A percentile compares a stretch with the other conserved stretches of the same genome.
These are phyloP conservation scores for Papilio protenor DNA, from an alignment of 2,888 invertebrate species.

Conservation along the genomic window DNA sequence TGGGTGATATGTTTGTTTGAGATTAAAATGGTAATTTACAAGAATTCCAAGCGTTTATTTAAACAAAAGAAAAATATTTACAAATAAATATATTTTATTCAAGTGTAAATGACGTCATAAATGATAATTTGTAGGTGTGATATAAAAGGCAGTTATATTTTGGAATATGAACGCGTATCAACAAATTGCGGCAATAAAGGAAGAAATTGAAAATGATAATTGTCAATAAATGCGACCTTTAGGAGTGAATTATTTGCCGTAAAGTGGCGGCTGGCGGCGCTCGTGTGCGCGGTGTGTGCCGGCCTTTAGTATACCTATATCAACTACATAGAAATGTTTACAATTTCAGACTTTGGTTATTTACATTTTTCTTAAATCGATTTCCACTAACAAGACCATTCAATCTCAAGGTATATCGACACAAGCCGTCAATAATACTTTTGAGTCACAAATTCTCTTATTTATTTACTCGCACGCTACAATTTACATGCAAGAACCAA, in stretches of 20 bases:
- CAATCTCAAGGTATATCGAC: slow-evolving; percentile 60
- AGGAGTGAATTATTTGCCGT: slow-evolving; percentile 62
- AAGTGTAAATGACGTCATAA: background rate
- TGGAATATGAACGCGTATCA: slow-evolving; percentile 49
- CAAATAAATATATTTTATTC: background rate
- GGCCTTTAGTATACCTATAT: too few species aligned
- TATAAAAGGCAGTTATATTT: slow-evolving; percentile 42
- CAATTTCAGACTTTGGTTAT: background rate
- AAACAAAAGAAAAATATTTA: background rate
- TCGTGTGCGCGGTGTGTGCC: slow-evolving; percentile 6
- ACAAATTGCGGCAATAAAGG: slow-evolving; percentile 64
- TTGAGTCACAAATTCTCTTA: slow-evolving; percentile 75
- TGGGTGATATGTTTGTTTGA: background rate
- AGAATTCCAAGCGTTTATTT: background rate
- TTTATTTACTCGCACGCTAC: slow-evolving; percentile 81
- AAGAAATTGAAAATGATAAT: slow-evolving; percentile 73
- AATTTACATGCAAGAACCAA: slow-evolving; percentile 81
- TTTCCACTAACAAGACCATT: background rate
- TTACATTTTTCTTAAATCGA: background rate
- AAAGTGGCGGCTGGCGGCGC: slow-evolving; percentile 52
- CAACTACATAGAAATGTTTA: background rate
- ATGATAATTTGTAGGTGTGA: slow-evolving; percentile 5
- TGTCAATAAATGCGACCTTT: slow-evolving; percentile 66
- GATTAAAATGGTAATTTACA: background rate
- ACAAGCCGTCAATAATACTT: slow-evolving; percentile 62